A percentile compares a stretch with the other conserved stretches of the same genome.
phyloP scores from a whole-genome alignment of 2,888 invertebrate genomes.

The Eudasyphora cyanicolor region DNA sequence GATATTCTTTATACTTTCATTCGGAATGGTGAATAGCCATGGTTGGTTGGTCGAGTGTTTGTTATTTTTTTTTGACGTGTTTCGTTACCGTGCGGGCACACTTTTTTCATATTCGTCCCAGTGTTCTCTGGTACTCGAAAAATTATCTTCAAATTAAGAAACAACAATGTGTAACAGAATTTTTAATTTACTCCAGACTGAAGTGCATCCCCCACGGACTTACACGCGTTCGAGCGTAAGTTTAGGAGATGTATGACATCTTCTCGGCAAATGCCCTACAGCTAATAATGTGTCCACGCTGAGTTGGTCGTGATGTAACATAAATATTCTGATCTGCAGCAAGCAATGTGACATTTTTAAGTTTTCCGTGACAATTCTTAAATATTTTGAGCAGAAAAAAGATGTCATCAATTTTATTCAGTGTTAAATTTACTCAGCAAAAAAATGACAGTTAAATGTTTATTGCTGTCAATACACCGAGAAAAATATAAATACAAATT shows the following conservation, averaged over 20 bases:
- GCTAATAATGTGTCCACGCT: background rate
- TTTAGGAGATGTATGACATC: background rate
- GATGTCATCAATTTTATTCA: too few species aligned
- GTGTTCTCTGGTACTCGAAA: constrained; percentile 50
- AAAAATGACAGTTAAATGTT: too few species aligned
- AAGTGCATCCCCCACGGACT: constrained; percentile 62
- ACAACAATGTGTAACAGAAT: constrained; percentile 29
- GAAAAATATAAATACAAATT: too few species aligned
- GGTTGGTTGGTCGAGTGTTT: constrained; percentile 42
- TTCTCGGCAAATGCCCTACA: background rate
- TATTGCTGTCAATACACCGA: too few species aligned
- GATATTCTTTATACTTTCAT: background rate
- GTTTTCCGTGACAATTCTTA: too few species aligned
- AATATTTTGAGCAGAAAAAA: too few species aligned
- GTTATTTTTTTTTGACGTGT: constrained; percentile 5
- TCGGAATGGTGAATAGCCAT: constrained; percentile 12
- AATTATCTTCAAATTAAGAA: constrained; percentile 64
- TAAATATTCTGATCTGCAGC: too few species aligned
- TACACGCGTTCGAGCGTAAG: constrained; percentile 11
- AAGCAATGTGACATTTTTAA: too few species aligned
- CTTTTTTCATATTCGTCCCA: background rate
- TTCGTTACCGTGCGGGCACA: background rate
- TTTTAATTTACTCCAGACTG: constrained; percentile 56
- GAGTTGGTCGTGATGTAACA: background rate
- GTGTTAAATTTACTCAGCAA: too few species aligned